A percentile compares a stretch with the other conserved stretches of the same genome.
phyloP scores from a whole-genome alignment of 2,888 invertebrate genomes.

The Cecidostiba fungosa region DNA sequence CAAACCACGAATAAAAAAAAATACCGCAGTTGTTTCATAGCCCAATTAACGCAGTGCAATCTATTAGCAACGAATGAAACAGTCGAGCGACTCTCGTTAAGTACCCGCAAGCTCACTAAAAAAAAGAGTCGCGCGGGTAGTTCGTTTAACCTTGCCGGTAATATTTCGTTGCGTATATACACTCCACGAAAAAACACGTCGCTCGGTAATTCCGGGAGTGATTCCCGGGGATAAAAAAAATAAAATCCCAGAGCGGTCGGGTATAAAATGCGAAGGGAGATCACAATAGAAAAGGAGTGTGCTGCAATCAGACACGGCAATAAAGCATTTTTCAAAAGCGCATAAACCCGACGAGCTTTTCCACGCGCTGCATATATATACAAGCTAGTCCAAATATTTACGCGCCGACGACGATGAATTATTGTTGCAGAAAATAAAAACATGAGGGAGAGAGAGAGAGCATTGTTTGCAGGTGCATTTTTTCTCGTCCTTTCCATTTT shows the following conservation, averaged over 20 bases:
- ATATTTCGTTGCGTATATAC: neutral
- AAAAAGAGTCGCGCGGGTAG: neutral
- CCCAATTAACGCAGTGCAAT: neutral
- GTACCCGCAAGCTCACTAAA: neutral
- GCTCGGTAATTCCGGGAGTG: neutral
- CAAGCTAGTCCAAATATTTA: constrained; percentile 19
- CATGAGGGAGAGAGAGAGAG: constrained; percentile 42
- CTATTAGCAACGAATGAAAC: neutral
- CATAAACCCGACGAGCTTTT: constrained; percentile 68
- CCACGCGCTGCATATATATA: constrained; percentile 48
- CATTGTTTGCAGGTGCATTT: constrained; percentile 62
- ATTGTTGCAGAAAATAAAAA: constrained; percentile 66
- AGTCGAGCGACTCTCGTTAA: neutral
- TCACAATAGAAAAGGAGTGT: constrained; percentile 19
- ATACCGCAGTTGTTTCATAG: neutral
- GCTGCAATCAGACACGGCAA: constrained; percentile 66
- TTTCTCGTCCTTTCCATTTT: neutral
- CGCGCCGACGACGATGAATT: constrained; percentile 67
- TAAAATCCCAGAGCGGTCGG: neutral
- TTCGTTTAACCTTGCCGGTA: neutral
- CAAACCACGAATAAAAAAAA: neutral
- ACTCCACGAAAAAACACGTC: neutral
- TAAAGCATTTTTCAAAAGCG: constrained; percentile 71
- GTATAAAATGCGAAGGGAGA: constrained; percentile 49
- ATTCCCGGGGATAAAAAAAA: neutral